phyloP scores from a whole-genome alignment of 2,797 vertebrate genomes.

The Toxotes lorentzi region DNA sequence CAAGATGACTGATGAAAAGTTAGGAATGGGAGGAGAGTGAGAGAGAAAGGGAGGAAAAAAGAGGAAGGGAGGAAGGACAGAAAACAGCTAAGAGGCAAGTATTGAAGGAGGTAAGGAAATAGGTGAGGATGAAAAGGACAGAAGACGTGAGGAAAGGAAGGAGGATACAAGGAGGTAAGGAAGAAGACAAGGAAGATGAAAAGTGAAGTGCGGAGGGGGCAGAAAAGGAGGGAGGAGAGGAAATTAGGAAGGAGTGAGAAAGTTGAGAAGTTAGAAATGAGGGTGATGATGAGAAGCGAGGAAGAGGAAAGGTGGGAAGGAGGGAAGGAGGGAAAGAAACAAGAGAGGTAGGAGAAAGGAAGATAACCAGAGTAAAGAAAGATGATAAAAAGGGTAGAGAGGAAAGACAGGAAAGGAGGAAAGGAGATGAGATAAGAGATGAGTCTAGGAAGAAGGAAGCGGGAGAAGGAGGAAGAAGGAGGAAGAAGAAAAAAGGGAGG shows the following conservation, averaged over 20 bases:
- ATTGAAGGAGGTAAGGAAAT: not conserved
- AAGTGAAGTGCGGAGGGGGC: not conserved
- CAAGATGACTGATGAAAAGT: not conserved
- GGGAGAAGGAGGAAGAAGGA: not conserved
- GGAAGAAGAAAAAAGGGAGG: not conserved
- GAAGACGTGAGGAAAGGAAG: not conserved
- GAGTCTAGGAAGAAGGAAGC: not conserved
- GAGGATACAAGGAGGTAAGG: no score
- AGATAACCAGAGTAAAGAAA: rapidly evolving
- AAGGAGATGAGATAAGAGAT: not conserved
- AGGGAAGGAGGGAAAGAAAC: not conserved
- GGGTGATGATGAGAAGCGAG: no score
- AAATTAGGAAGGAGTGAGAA: not conserved
- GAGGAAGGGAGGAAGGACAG: not conserved
- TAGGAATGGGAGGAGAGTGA: not conserved
- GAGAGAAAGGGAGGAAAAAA: not conserved
- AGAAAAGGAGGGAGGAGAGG: no score
- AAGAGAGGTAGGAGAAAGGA: not conserved
- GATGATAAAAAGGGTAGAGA: not conserved
- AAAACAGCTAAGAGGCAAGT: no score
- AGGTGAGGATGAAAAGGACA: not conserved
- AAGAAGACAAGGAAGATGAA: not conserved
- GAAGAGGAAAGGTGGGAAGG: not conserved
- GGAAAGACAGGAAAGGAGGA: not conserved
- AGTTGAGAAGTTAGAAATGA: not conserved